These are phyloP conservation scores for Malacoraja senta DNA, from an alignment of 2,797 vertebrate genomes.

Conservation along the genomic window DNA sequence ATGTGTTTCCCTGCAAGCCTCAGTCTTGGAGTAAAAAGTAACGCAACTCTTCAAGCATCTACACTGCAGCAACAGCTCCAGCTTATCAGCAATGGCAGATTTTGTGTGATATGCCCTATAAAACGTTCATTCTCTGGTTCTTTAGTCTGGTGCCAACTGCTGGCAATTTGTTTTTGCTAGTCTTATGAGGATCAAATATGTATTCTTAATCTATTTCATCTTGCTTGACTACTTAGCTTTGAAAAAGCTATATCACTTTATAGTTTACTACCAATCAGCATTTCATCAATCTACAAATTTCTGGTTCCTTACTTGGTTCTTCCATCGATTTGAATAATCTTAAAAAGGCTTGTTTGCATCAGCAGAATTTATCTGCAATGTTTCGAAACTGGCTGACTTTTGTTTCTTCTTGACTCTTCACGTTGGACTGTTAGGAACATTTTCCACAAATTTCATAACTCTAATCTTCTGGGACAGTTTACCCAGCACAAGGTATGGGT, in stretches of 20 bases:
- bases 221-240: not conserved
- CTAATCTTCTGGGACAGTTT: not conserved
- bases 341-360: not conserved
- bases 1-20: no score
- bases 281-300: not conserved
- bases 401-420: not conserved
- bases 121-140: not conserved
- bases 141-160: not conserved
- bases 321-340: not conserved
- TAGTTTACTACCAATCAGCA: not conserved
- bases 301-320: not conserved
- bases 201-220: not conserved
- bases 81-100: not conserved
- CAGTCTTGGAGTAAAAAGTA: not conserved
- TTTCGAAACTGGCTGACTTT: not conserved
- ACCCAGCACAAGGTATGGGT: no score
- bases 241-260: not conserved
- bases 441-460: not conserved
- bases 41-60: not conserved
- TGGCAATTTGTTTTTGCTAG: not conserved
- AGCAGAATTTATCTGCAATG: not conserved
- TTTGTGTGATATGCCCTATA: not conserved
- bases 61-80: not conserved
- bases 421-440: not conserved
- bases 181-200: not conserved